phyloP scores from a whole-genome alignment of 2,797 vertebrate species.

The Poeciliopsis infans region DNA sequence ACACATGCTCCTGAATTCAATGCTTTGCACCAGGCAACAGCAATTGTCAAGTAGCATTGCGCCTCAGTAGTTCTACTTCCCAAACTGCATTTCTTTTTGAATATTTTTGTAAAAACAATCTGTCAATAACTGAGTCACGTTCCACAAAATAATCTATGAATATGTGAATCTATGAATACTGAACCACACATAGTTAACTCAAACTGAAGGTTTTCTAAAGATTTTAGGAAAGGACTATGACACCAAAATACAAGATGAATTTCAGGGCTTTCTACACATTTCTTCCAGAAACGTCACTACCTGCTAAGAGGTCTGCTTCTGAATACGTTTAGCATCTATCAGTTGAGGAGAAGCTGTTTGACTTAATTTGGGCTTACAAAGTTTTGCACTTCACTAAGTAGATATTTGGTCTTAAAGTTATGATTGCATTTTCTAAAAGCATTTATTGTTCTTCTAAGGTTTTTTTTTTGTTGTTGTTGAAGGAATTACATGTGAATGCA shows the following conservation, averaged over 20 bases:
- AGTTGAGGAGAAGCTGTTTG: not conserved
- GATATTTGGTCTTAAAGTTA: not conserved
- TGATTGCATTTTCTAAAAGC: not conserved
- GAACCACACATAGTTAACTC: too few species aligned
- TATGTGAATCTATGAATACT: too few species aligned
- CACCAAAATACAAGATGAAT: not conserved
- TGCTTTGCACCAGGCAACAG: not conserved
- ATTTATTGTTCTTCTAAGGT: not conserved
- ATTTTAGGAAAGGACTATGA: not conserved
- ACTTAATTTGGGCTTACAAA: not conserved
- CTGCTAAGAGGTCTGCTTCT: too few species aligned
- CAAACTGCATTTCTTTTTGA: too few species aligned
- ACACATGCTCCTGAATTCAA: not conserved
- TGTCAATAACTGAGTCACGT: not conserved
- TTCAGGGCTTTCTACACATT: not conserved
- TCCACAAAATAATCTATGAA: too few species aligned
- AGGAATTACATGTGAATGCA: not conserved
- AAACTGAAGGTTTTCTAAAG: too few species aligned
- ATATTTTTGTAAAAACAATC: not conserved
- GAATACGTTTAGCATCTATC: not conserved
- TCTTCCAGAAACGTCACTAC: too few species aligned
- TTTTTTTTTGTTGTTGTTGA: not conserved
- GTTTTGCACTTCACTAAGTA: not conserved
- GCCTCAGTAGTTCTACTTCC: not conserved
- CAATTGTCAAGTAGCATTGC: not conserved